Conservation (phyloP, 2,113 vertebrate genomes). For the Phaethon lepturus region DNA sequence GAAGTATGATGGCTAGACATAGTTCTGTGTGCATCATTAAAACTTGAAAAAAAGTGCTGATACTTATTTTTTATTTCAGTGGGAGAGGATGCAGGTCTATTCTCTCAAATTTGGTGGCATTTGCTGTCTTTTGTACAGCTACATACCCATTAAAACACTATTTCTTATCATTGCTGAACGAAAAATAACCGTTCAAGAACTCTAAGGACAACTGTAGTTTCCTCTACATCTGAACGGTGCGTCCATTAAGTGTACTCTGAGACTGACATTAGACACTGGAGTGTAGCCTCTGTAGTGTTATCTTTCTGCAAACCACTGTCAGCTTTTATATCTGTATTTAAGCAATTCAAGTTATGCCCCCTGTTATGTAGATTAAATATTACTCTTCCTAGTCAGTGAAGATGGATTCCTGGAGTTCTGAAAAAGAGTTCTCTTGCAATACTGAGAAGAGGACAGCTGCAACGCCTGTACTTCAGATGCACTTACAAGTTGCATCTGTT, state of each 20-base stretch:
- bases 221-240: background rate
- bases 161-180: background rate
- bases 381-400: background rate
- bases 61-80: background rate
- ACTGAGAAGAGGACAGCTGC: rapidly evolving
- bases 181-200: background rate
- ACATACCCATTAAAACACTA: background rate
- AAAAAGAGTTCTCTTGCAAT: background rate
- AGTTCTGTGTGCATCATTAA: background rate
- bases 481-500: background rate
- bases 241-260: background rate
- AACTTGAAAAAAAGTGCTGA: background rate
- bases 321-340: background rate
- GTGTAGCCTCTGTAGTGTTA: background rate
- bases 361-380: background rate
- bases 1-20: background rate
- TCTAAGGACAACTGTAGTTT: background rate
- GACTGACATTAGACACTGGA: background rate
- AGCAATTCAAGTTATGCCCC: rapidly evolving
- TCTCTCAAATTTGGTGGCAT: background rate
- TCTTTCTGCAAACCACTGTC: background rate
- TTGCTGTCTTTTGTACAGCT: background rate
- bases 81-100: background rate
- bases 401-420: background rate
- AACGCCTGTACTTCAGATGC: background rate